Evolutionary conservation across 2,113 vertebrate species (phyloP), one percentile per base, ranked within the genome.

Genomic region (Paramisgurnus dabryanus): DNA sequence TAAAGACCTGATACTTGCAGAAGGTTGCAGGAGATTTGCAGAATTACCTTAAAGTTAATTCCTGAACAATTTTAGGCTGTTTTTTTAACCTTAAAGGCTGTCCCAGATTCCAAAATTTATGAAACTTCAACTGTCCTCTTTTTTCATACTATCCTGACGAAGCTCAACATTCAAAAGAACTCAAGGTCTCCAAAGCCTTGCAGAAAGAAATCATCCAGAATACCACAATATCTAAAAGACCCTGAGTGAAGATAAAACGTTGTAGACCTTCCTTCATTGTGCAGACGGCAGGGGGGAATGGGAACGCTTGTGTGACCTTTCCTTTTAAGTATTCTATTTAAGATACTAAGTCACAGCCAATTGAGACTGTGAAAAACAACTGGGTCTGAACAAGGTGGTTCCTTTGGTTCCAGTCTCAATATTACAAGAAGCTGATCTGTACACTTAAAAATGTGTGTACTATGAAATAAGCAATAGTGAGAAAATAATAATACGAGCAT

Each of bases 221-320:
- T 53, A 55, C 18, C 18, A 11, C 15, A 50, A 67, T 64, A 47
- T 75, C 68, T 55, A 41, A 72, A 60, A 63, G 61, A 76, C 12
- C 71, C 57, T 61, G 57, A 57, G 66, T 68, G 55, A 67, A 70
- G 40, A 74, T 73, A 65, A 67, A 78, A 79, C 55, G n/a, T 27
- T 12, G 63, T 58, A 71, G 43, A 13, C 12, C 49, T 39, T 67
- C n/a, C 12, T 7, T 61, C 67, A 53, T 67, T 61, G 49, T 49
- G 13, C 53, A 74, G 81, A 78, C 70, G 67, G 47, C 78, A 65
- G 72, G 22, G 41, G 60, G 45, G 43, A 80, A 80, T 67, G 34
- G 45, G 60, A 65, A 82, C 34, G 45, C 15, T 69, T 79, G 64
- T 43, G 75, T 88, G 90, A 91, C 89, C 90, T 92, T 88, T 90